phyloP scores from a whole-genome alignment of 2,797 vertebrate genomes.

The Philypnodon macrostomus region DNA sequence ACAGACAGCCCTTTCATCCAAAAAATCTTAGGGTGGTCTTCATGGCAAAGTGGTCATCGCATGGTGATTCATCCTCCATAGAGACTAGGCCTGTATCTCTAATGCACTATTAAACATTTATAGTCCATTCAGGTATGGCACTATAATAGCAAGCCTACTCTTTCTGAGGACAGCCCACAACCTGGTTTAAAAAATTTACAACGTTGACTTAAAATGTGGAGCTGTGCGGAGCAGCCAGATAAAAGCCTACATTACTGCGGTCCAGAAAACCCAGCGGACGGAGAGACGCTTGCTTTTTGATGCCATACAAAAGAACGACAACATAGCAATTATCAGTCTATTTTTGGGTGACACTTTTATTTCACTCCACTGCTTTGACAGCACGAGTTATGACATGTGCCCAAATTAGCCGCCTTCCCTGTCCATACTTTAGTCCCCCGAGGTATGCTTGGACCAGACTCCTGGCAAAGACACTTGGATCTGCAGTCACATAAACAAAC shows the following conservation, averaged over 20 bases:
- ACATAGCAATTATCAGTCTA: constrained; percentile 20
- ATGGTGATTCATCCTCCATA: constrained; percentile 30
- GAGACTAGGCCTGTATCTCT: constrained; percentile 41
- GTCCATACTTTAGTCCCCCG: constrained; percentile 13
- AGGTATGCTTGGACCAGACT: constrained; percentile 31
- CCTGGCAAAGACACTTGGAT: constrained; percentile 15
- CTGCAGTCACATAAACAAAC: constrained; percentile 21
- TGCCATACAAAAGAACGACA: constrained; percentile 10
- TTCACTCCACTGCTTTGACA: constrained; percentile 21
- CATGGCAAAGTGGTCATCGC: constrained; percentile 23
- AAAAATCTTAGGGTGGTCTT: constrained; percentile 8
- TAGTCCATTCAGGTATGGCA: constrained; percentile 12
- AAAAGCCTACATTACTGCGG: constrained; percentile 6
- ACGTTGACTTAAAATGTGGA: constrained; percentile 16
- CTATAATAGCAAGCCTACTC: constrained; percentile 10
- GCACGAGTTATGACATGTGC: constrained; percentile 27
- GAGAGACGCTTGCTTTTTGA: constrained; percentile 15
- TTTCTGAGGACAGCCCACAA: constrained; percentile 20
- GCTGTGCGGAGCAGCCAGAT: constrained; percentile 3
- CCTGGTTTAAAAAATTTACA: constrained; percentile 31
- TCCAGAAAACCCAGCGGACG: constrained; percentile 4
- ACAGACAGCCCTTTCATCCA: constrained; percentile 5
- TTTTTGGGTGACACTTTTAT: constrained; percentile 22
- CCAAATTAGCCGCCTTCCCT: constrained; percentile 35
- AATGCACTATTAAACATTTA: constrained; percentile 50